These are phyloP conservation scores for Drosophila baimaii DNA, from an alignment of 1,140 invertebrate genomes.

Conservation along the genomic window DNA sequence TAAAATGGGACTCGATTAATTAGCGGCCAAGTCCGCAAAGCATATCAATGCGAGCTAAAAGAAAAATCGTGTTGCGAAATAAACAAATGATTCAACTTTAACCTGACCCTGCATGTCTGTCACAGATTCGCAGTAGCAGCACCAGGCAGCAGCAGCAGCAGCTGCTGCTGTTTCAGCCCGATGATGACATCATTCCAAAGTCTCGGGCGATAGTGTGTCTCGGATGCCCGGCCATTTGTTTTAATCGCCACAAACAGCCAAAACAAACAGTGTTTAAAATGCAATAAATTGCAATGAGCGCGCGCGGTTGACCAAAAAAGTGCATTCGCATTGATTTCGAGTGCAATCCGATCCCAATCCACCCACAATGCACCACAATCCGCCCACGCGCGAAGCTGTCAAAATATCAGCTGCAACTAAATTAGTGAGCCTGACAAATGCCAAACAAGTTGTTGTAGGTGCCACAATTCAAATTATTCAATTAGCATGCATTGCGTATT, in stretches of 20 bases:
- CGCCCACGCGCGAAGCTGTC: constrained; percentile 63
- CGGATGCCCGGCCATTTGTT: constrained; percentile 65
- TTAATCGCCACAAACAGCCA: constrained; percentile 54
- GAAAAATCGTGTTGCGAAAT: constrained; percentile 77
- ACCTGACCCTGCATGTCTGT: constrained; percentile 84
- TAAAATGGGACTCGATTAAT: constrained; percentile 79
- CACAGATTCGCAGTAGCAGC: constrained; percentile 61
- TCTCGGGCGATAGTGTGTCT: constrained; percentile 26
- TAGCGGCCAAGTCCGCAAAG: constrained; percentile 63
- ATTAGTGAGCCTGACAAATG: constrained; percentile 71
- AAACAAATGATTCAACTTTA: constrained; percentile 84
- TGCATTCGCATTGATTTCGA: constrained; percentile 79
- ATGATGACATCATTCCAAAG: constrained; percentile 66
- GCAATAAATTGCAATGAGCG: constrained; percentile 70
- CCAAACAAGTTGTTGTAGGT: constrained; percentile 73
- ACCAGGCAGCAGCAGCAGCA: constrained; percentile 28
- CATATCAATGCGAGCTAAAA: constrained; percentile 71
- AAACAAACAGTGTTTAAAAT: constrained; percentile 70
- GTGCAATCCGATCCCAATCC: constrained; percentile 32
- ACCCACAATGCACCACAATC: constrained; percentile 51
- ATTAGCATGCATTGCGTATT: constrained; percentile 82
- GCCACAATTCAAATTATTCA: constrained; percentile 82
- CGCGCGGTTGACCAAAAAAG: constrained; percentile 76
- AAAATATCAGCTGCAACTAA: constrained; percentile 74
- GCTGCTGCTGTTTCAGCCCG: constrained; percentile 31